A percentile compares a stretch with the other conserved stretches of the same genome.
These are phyloP conservation scores for Phenganax subtilis DNA, from an alignment of 92 coral and sea anemone genomes.

Conservation along the genomic window DNA sequence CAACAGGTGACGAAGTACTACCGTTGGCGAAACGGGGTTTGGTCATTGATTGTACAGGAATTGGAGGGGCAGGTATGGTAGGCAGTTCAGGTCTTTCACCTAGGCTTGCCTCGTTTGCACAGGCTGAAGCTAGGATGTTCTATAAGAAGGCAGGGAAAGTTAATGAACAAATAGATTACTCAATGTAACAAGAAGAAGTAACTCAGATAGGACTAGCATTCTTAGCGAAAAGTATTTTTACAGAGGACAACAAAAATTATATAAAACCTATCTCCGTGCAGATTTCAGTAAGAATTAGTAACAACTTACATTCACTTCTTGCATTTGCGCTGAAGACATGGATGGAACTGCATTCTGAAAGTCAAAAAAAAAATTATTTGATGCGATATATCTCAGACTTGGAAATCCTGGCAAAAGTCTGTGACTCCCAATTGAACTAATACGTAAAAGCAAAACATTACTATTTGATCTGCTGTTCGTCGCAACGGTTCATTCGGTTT, in stretches of 20 bases:
- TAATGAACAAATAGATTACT: no score
- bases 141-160: slow-evolving; percentile 20
- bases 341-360: slow-evolving; percentile 82
- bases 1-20: slow-evolving; percentile 31
- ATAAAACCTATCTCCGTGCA: no score
- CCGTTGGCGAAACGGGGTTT: slow-evolving; percentile 24
- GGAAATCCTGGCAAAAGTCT: neutral
- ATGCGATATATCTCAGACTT: neutral
- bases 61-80: neutral
- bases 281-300: no score
- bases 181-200: no score
- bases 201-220: no score
- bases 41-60: slow-evolving; percentile 1
- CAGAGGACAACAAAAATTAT: no score
- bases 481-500: slow-evolving; percentile 89
- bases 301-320: slow-evolving; percentile 87
- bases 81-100: slow-evolving; percentile 43
- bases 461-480: slow-evolving; percentile 98
- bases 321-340: slow-evolving; percentile 99
- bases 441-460: slow-evolving; percentile 13
- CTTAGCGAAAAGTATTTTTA: no score
- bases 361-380: neutral
- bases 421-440: neutral
- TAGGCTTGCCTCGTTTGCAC: slow-evolving; percentile 93
- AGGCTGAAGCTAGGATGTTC: slow-evolving; percentile 96